Base-by-base conservation (phyloP, 2,888 invertebrate genomes). In the Stenolophus ochropezus region DNA sequence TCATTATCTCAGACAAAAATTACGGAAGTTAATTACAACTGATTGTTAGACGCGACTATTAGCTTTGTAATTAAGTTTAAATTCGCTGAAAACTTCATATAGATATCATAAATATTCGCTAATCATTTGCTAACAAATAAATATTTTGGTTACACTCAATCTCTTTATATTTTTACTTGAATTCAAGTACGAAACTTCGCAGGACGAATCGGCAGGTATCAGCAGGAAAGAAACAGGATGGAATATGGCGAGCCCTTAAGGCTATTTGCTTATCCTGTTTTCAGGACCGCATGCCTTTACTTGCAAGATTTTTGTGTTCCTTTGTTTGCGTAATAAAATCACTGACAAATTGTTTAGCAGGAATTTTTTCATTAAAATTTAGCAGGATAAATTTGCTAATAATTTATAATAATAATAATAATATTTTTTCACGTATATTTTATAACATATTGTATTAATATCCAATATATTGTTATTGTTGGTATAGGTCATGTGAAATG, bases 211-310 rank as follows among this genome's bases (percentile, higher is more conserved):
- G 33, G 8, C 8, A 42, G 33, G 33, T 42, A 11, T 4, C 6
- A 42, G 33, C 33, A 33, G 8, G 0, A 8, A 42, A 11, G 2
- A 42, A 42, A 42, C 33, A 42, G 33, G 33, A 42, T 42, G 11
- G 8, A 4, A 42, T 42, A 8, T 42, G 33, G 3, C 33, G 11
- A 4, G 8, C 33, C 33, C 33, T 42, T 42, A 42, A 2, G 61
- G 61, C 61, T 61, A 61, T 61, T 61, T 61, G 61, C 61, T 61
- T 61, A 61, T 61, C 25, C 61, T 61, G 25, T 61, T 61, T 61
- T 6, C 23, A 18, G 23, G 61, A 23, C 61, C 61, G 25, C 25
- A 61, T 23, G n/a, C 61, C 25, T 61, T 61, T 61, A 23, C 61
- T 61, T n/a, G 2, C 33, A 42, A 42, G 33, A 11, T 42, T 42